These are phyloP conservation scores for Papilio xuthus DNA, from an alignment of 1,140 invertebrate species.

Conservation along the genomic window DNA sequence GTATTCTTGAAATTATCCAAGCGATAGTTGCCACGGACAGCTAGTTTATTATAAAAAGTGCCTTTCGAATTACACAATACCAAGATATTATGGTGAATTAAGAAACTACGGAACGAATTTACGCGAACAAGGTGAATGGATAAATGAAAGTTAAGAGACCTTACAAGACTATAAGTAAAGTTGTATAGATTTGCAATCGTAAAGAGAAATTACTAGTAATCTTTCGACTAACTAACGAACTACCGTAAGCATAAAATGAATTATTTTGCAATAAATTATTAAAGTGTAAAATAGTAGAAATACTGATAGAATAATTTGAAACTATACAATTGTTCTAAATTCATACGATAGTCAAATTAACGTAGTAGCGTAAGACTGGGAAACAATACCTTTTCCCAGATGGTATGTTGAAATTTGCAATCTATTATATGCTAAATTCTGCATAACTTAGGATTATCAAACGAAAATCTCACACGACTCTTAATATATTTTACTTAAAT, in stretches of 20 bases:
- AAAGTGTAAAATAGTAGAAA: not conserved
- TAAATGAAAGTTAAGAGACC: not conserved
- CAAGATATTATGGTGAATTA: conserved; percentile 14
- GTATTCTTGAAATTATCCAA: not conserved
- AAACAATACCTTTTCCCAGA: not conserved
- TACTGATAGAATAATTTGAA: not conserved
- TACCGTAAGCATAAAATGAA: too few relatives aligned
- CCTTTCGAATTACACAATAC: conserved; percentile 6
- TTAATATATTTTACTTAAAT: too few relatives aligned
- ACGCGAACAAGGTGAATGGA: conserved; percentile 5
- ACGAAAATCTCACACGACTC: too few relatives aligned
- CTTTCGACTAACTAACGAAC: too few relatives aligned
- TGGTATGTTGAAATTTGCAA: not conserved
- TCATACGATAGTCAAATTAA: not conserved
- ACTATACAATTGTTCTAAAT: not conserved
- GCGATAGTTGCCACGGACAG: not conserved
- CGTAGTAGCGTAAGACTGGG: not conserved
- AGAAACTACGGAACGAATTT: conserved; percentile 9
- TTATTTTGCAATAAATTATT: too few relatives aligned
- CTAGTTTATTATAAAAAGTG: not conserved
- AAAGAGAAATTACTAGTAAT: not conserved
- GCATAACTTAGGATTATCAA: not conserved
- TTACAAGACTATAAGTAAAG: not conserved
- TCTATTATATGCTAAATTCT: not conserved
- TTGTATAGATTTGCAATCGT: not conserved